Base-by-base conservation (phyloP, 2,797 vertebrate genomes). In the Acropternis orthonyx region DNA sequence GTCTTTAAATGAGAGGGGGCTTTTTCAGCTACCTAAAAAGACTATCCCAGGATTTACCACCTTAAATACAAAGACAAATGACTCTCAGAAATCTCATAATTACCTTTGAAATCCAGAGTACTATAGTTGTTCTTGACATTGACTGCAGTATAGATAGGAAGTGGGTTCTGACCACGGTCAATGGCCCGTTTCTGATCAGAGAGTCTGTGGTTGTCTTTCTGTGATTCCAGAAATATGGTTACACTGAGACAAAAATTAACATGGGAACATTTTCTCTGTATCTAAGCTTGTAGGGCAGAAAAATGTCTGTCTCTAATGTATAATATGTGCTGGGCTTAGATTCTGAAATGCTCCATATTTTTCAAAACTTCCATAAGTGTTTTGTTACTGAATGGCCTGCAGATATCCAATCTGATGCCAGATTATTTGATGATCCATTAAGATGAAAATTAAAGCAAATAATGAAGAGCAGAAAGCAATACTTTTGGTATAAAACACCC, bases 61-160 rank as follows among this genome's bases (percentile, higher is more conserved):
- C n/a, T 44, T 51, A 66, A 62, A 74, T 36, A 52, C 19, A 68
- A 91, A 67, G 62, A 68, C 10, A 72, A 82, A 74, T 23, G 7
- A 36, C 44, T 78, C 16, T 58, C 51, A 89, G 34, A 89, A 75
- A 18, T 85, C 49, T 79, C 67, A 37, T 61, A 56, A 77, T 94
- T 97, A 98, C 98, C 98, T 98, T 98, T 98, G 97, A 98, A 98
- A 92, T 98, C 98, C 95, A 97, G 66, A 83, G 98, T 98, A 95
- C 98, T 98, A 37, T 98, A 97, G 72, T 97, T 97, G 68, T 97
- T 96, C 82, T 98, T 98, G 83, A 98, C 97, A 85, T 98, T 98
- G 90, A 98, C 93, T 81, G 98, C 98, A 88, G 98, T 97, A 81
- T 98, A 98, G 94, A 98, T 98, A 26, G 98, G 98, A 63, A 98